Evolutionary conservation across 2,888 invertebrate genomes (phyloP), one percentile per base, ranked within the genome.

Genomic region (Agriopis leucophaearia): DNA sequence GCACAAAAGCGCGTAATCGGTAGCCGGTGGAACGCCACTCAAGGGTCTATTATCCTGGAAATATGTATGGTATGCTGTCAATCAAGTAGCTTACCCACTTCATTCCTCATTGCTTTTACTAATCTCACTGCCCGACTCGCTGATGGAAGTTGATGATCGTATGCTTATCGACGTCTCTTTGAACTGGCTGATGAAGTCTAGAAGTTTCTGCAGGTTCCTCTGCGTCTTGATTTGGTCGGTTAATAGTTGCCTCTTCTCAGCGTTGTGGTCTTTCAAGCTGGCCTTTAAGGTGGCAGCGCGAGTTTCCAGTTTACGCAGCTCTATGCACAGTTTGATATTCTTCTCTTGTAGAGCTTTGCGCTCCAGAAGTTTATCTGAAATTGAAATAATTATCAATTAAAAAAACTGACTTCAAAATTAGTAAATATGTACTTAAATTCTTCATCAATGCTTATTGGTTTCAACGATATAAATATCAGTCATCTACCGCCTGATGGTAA

Each of bases 131-230:
- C 91, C 86, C 6, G 92, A 88, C 36, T 93, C 91, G 66, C 93
- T 92, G 54, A 82, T 82, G 0, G 92, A 92, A 1, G 92, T 87
- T 1, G 92, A 91, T 0, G 67, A 67, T 0, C 86, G 85, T 45
- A 90, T 78, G 62, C 92, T 92, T 57, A 91, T 83, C 0, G 93
- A 91, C 40, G 92, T 91, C 74, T 93, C 92, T 66, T 92, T 92
- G 69, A 94, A 94, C 71, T 92, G 93, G 63, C 92, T 90, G 76
- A 94, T 91, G 78, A 94, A 94, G 76, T 94, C 94, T 7, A 94
- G 84, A 9, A 94, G 88, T 66, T 92, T 93, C 83, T 94, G 93
- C 13, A 94, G 84, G 78, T 94, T 91, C 71, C 92, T 85, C 78
- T 93, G 94, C 3, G 92, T 94, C 70, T 91, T 88, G 27, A 94